These are phyloP conservation scores for Schlechtendalia chinensis DNA, from an alignment of 1,140 invertebrate genomes.

Conservation along the genomic window DNA sequence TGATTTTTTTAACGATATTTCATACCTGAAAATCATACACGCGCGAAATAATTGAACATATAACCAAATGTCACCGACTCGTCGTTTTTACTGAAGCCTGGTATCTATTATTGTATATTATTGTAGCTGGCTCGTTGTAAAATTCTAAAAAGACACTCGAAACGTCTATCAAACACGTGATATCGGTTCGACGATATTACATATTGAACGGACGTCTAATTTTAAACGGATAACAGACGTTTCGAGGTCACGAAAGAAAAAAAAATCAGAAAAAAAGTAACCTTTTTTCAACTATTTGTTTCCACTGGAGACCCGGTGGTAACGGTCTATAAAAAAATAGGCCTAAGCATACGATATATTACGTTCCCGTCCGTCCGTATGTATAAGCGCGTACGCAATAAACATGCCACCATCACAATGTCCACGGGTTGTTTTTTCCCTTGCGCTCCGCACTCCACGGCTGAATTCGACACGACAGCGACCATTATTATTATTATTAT, in stretches of 20 bases:
- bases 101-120: too few species aligned
- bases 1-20: too few species aligned
- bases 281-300: not conserved
- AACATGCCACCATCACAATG: conserved; percentile 35
- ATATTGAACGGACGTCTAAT: too few species aligned
- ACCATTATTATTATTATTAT: conserved; percentile 26
- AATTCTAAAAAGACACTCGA: too few species aligned
- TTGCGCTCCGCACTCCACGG: not conserved
- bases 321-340: not conserved
- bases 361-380: not conserved
- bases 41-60: too few species aligned
- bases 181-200: too few species aligned
- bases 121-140: too few species aligned
- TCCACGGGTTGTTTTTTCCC: conserved; percentile 35
- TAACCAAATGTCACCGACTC: too few species aligned
- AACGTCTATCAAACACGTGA: too few species aligned
- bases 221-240: not conserved
- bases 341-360: not conserved
- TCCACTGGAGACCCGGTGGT: too few species aligned
- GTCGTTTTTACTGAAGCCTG: too few species aligned
- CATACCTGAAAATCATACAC: too few species aligned
- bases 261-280: not conserved
- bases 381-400: not conserved
- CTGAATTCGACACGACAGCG: not conserved
- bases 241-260: not conserved